A percentile compares a stretch with the other conserved stretches of the same genome.
These are phyloP conservation scores for Vesta saturnalis DNA, from an alignment of 2,888 invertebrate species.

Conservation along the genomic window DNA sequence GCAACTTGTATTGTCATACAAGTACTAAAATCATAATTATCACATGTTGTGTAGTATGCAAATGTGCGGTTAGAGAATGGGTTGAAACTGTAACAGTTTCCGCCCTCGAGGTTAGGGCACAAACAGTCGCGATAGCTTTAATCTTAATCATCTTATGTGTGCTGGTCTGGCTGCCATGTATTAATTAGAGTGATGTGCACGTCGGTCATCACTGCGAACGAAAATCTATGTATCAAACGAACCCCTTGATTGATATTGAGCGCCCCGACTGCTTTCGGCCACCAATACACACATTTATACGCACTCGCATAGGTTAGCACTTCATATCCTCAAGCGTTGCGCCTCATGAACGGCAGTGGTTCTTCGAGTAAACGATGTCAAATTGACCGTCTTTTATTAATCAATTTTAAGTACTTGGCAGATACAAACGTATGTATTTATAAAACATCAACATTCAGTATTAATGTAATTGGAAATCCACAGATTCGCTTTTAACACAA, in stretches of 20 bases:
- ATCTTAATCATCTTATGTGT: slow-evolving; percentile 56
- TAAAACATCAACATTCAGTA: too few species aligned
- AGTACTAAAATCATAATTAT: slow-evolving; percentile 45
- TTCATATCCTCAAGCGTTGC: slow-evolving; percentile 32
- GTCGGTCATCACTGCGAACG: slow-evolving; percentile 42
- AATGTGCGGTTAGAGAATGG: slow-evolving; percentile 40
- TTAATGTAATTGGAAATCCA: too few species aligned
- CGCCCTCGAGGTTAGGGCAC: slow-evolving; percentile 37
- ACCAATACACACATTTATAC: slow-evolving; percentile 50
- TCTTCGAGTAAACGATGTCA: slow-evolving; percentile 26
- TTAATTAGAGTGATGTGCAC: slow-evolving; percentile 62
- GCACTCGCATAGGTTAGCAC: slow-evolving; percentile 58
- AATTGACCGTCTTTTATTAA: too few species aligned
- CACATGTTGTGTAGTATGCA: slow-evolving; percentile 45
- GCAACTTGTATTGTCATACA: slow-evolving; percentile 39
- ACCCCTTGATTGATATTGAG: slow-evolving; percentile 52
- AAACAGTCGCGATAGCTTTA: slow-evolving; percentile 50
- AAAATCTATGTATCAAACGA: slow-evolving; percentile 49
- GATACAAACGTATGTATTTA: too few species aligned
- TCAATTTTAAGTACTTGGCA: too few species aligned
- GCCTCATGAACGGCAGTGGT: slow-evolving; percentile 24
- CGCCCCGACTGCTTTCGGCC: slow-evolving; percentile 44
- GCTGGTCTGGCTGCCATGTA: slow-evolving; percentile 58
- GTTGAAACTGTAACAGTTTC: slow-evolving; percentile 40
- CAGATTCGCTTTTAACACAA: too few species aligned